Evolutionary conservation across 1,140 invertebrate species (phyloP), one percentile per base, ranked within the genome.

Genomic region (Zaprionus camerounensis): DNA sequence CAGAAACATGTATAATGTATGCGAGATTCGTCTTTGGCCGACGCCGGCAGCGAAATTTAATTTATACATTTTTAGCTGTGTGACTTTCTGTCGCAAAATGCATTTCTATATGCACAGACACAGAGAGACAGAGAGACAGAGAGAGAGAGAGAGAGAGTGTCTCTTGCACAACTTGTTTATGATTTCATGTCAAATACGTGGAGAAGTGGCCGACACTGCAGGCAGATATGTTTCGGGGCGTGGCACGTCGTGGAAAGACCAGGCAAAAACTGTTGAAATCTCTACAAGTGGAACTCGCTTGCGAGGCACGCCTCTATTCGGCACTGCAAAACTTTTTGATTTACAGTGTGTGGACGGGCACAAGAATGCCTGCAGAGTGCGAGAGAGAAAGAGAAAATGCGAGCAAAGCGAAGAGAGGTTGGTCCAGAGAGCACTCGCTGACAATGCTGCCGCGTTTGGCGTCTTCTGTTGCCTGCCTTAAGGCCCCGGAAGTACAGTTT

Each of bases 121-220:
- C 12, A 12, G 51, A 20, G 83, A 73, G 79, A 17, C 31, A 61
- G 26, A 24, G 49, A 24, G 46, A 22, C 20, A n/a, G 80, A 80
- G 76, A 41, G 36, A 38, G 36, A 38, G 36, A 13, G 36, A 13
- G 36, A 15, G 11, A 38, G 36, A 38, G 36, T 4, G 38, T n/a
- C 13, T 41, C 46, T 86, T 88, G 84, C 80, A 70, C 83, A 86
- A 86, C 73, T 88, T 88, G 83, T 86, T 86, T 86, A 83, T 86
- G 83, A 86, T 88, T 86, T 86, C 84, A 83, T 86, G 84, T 86
- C 84, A 88, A 86, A 80, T 86, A 83, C 84, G 84, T 76, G 86
- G 71, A 78, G 51, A 80, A 83, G 81, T 83, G 67, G 73, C 73
- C 61, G 72, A 63, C 67, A 62, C 61, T 53, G 46, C 15, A 68